phyloP scores from a whole-genome alignment of 2,888 invertebrate genomes.

The Poecilobothrus nobilitatus region DNA sequence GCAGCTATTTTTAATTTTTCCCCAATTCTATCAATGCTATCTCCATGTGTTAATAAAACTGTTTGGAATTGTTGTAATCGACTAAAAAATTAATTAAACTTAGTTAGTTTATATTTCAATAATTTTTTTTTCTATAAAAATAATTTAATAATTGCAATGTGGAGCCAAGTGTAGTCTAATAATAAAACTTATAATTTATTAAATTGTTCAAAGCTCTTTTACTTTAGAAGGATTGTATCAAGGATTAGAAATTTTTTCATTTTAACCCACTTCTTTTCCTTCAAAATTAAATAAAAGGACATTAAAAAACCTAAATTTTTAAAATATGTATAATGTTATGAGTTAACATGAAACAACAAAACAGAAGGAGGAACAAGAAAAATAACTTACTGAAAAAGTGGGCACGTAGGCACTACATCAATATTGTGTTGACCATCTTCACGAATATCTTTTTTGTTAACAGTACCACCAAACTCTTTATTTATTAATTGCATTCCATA shows the following conservation, averaged over 20 bases:
- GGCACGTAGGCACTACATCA: conserved; percentile 78
- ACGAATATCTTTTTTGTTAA: conserved; percentile 73
- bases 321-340: too few relatives aligned
- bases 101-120: neutral
- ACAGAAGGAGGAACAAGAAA: too few relatives aligned
- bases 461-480: conserved; percentile 92
- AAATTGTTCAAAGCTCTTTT: conserved; percentile 38
- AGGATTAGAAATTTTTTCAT: conserved; percentile 27
- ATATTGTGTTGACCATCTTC: conserved; percentile 92
- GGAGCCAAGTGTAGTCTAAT: conserved; percentile 39
- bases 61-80: conserved; percentile 78
- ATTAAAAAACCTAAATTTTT: too few relatives aligned
- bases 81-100: conserved; percentile 49
- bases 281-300: conserved; percentile 15
- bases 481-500: conserved; percentile 99
- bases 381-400: conserved; percentile 86
- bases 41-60: conserved; percentile 94
- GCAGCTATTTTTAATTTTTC: conserved; percentile 82
- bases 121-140: too few relatives aligned
- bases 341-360: too few relatives aligned
- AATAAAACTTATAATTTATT: conserved; percentile 30
- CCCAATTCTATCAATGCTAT: conserved; percentile 87
- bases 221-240: conserved; percentile 43
- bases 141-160: conserved; percentile 25
- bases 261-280: conserved; percentile 35